phyloP scores from a whole-genome alignment of 2,113 vertebrate species.

The Gallinago media region DNA sequence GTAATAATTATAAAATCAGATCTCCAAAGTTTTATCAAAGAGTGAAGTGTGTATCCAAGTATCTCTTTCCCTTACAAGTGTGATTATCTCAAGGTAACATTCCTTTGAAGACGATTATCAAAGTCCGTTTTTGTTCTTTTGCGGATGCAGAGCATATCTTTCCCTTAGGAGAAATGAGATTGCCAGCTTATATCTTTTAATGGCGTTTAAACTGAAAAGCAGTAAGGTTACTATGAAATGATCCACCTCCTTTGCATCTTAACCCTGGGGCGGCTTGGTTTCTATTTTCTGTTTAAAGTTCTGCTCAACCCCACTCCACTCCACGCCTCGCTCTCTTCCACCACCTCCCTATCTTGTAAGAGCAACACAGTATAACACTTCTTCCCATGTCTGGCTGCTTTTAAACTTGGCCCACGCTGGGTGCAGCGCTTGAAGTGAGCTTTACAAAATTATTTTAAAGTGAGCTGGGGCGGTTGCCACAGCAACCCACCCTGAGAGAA shows the following conservation, averaged over 20 bases:
- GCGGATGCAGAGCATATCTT: not conserved
- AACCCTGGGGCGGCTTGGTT: slow-evolving; percentile 54
- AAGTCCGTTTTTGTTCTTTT: slow-evolving; percentile 37
- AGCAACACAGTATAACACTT: slow-evolving; percentile 72
- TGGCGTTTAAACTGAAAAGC: slow-evolving; percentile 50
- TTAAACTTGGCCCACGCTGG: slow-evolving; percentile 84
- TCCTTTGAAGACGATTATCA: slow-evolving; percentile 49
- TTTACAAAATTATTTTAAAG: slow-evolving; percentile 84
- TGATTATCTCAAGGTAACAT: slow-evolving; percentile 34
- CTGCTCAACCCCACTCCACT: slow-evolving; percentile 27
- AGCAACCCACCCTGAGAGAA: slow-evolving; percentile 84
- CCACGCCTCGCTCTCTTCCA: slow-evolving; percentile 35
- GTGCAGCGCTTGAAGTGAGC: slow-evolving; percentile 81
- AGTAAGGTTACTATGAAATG: slow-evolving; percentile 34
- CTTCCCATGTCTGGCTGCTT: slow-evolving; percentile 81
- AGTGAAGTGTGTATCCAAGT: not conserved
- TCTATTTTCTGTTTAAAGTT: slow-evolving; percentile 65
- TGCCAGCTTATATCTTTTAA: slow-evolving; percentile 38
- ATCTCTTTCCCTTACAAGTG: slow-evolving; percentile 19
- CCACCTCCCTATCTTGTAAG: slow-evolving; percentile 70
- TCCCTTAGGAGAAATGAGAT: slow-evolving; percentile 39
- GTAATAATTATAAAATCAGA: slow-evolving; percentile 29
- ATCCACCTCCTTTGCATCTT: slow-evolving; percentile 37
- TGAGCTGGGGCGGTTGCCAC: slow-evolving; percentile 82
- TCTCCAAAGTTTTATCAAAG: slow-evolving; percentile 32